Evolutionary conservation across 2,888 invertebrate genomes (phyloP).

Genomic region (Coecobrya sp.): DNA sequence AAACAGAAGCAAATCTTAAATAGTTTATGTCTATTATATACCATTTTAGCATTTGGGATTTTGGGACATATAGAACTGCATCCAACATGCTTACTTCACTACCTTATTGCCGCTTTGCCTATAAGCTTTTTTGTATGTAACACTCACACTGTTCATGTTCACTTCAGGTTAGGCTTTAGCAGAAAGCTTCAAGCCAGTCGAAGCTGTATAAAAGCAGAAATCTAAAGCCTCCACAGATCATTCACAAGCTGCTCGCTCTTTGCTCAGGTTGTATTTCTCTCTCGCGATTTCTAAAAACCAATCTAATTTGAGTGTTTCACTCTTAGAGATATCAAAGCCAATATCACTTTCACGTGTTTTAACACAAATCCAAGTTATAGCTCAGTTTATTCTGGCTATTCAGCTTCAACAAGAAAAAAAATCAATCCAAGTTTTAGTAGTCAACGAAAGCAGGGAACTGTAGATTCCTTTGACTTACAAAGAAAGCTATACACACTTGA

Average conservation of each 20-base stretch:
- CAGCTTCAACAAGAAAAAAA: not conserved
- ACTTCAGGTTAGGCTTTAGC: not conserved
- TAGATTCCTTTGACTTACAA: constrained; percentile 60
- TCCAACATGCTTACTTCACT: not conserved
- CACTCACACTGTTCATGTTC: not conserved
- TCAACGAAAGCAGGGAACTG: constrained; percentile 52
- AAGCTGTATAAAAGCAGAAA: constrained; percentile 54
- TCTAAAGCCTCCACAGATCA: constrained; percentile 43
- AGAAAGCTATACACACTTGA: not conserved
- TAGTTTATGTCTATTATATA: no score
- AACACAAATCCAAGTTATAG: not conserved
- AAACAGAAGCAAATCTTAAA: no score
- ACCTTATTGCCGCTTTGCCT: not conserved
- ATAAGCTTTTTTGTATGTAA: not conserved
- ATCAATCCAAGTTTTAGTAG: constrained; percentile 4
- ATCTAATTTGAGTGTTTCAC: constrained; percentile 59
- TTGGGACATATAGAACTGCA: no score
- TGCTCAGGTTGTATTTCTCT: constrained; percentile 65
- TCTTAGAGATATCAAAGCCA: constrained; percentile 17
- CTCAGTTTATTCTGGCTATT: not conserved
- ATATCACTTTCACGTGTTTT: not conserved
- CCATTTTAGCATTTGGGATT: no score
- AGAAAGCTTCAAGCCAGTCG: not conserved
- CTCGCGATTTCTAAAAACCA: constrained; percentile 39
- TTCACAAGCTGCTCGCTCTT: constrained; percentile 74